A percentile compares a stretch with the other conserved stretches of the same genome.
These are phyloP conservation scores for Tetragnatha montana DNA, from an alignment of 2,888 invertebrate genomes.

Conservation along the genomic window DNA sequence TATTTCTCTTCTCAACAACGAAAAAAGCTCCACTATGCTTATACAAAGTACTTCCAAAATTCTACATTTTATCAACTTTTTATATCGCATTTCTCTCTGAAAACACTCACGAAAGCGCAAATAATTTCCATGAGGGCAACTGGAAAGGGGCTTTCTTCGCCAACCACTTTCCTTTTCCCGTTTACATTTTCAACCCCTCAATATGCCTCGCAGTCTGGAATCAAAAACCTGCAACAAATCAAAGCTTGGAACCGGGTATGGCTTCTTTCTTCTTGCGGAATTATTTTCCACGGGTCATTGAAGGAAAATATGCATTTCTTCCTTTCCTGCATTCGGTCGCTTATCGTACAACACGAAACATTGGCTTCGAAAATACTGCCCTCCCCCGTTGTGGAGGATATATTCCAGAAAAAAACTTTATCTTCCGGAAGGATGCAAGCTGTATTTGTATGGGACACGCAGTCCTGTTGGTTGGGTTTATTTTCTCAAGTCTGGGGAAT, in stretches of 20 bases:
- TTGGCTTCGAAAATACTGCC: neutral
- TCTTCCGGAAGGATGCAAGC: neutral
- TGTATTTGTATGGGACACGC: neutral
- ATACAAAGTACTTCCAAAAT: neutral
- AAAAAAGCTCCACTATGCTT: too few species aligned
- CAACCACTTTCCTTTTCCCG: neutral
- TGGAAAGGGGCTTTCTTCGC: neutral
- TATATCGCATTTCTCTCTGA: too few species aligned
- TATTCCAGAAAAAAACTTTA: neutral
- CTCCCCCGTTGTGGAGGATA: neutral
- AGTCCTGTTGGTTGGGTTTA: neutral
- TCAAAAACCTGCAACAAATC: neutral
- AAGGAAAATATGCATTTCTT: neutral
- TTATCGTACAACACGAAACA: neutral
- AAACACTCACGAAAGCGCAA: too few species aligned
- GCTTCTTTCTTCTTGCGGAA: neutral
- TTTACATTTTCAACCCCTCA: neutral
- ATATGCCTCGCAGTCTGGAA: neutral
- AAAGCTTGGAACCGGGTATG: neutral
- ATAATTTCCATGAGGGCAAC: too few species aligned
- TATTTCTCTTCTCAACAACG: too few species aligned
- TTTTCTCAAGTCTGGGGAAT: neutral
- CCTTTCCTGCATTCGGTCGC: neutral
- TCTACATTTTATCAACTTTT: neutral
- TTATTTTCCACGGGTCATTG: slow-evolving; percentile 1